Conservation (phyloP, 1,140 invertebrate genomes). For the Megalonaias nervosa region DNA sequence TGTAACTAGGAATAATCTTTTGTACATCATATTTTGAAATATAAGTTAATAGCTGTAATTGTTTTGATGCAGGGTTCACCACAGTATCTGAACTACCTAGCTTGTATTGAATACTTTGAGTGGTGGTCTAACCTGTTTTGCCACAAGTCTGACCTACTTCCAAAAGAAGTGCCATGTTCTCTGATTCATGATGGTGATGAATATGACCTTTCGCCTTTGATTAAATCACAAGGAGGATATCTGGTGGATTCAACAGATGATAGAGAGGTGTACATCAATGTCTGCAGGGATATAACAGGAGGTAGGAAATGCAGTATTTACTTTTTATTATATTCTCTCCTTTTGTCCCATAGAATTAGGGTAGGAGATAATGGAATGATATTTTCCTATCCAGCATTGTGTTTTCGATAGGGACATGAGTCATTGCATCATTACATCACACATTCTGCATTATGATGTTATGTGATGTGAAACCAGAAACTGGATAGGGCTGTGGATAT, state of each 20-base stretch:
- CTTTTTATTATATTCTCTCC: too few relatives aligned
- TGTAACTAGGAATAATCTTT: too few relatives aligned
- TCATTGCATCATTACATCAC: too few relatives aligned
- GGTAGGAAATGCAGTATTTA: neutral
- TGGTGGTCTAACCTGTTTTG: slow-evolving; percentile 60
- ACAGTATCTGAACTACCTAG: slow-evolving; percentile 43
- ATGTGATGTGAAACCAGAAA: too few relatives aligned
- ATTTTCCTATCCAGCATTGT: too few relatives aligned
- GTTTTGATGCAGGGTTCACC: slow-evolving; percentile 58
- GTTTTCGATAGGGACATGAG: too few relatives aligned
- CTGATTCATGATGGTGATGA: slow-evolving; percentile 48
- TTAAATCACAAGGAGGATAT: slow-evolving; percentile 57
- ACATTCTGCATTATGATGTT: too few relatives aligned
- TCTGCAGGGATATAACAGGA: slow-evolving; percentile 60
- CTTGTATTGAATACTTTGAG: slow-evolving; percentile 60
- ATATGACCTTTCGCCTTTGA: slow-evolving; percentile 60
- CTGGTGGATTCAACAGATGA: slow-evolving; percentile 43
- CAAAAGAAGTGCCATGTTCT: slow-evolving; percentile 61
- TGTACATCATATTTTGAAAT: too few relatives aligned
- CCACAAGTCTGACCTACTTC: slow-evolving; percentile 21
- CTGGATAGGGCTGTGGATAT: too few relatives aligned
- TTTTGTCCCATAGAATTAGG: too few relatives aligned
- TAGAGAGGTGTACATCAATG: slow-evolving; percentile 62
- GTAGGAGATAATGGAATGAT: too few relatives aligned
- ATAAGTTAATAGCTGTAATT: too few relatives aligned